Evolutionary conservation across 1,140 invertebrate species (phyloP), one percentile per base, ranked within the genome.

Genomic region (Drosophila burlai): DNA sequence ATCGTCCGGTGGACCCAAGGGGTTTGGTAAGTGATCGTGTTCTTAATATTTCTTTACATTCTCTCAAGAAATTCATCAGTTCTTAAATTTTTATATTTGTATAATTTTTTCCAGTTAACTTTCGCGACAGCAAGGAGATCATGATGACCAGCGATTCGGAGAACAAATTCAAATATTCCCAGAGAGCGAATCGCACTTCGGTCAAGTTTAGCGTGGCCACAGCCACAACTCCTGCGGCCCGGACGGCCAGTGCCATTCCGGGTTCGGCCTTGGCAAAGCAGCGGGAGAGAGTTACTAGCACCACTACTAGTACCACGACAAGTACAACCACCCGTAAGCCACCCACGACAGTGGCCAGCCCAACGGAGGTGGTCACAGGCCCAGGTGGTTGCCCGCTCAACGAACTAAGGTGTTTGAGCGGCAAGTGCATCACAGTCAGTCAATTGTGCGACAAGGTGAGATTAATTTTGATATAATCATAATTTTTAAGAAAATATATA

Each of bases 381-480:
- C 52, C 69, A 2, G 81, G 84, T 26, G 76, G 85, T 73, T 95
- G 95, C 76, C 94, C 94, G 15, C 89, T 92, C 24, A 94, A 94
- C 0, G 94, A 95, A 73, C 89, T 95, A 29, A 93, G 95, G 15
- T 95, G 95, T 75, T 94, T 95, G 2, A 95, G 95, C 75, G 95
- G 95, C 9, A 92, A 95, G 49, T 95, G 95, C 81, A 95, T 95
- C 55, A 95, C 94, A 2, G 92, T 95, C 15, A 91, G 93, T 13
- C 95, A 95, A 78, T 93, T 95, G 15, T 95, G 95, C 65, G 95
- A 96, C 81, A 94, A 94, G 91, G 92, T 93, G 54, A 40, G n/a
- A 8, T 7, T 2, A 31, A 29, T 6, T 10, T 5, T 24, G 1
- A 21, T 4, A 21, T 21, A 4, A 5, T 8, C 8, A 3, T 11